Evolutionary conservation across 2,797 vertebrate genomes (phyloP).

Genomic region (Pelobates cultripes): DNA sequence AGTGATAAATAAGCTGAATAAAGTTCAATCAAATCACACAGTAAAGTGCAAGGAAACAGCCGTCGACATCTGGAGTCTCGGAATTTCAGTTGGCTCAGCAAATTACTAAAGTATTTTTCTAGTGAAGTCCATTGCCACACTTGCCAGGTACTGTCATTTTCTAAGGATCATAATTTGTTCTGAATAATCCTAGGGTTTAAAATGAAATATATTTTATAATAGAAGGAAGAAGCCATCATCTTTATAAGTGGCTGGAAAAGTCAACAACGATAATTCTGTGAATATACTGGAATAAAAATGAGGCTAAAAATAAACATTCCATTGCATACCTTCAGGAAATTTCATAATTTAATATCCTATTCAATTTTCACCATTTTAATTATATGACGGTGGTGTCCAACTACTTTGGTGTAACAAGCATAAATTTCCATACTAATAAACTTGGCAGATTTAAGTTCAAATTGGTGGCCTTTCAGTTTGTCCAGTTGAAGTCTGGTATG

Average conservation of each 20-base stretch:
- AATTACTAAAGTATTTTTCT: slow-evolving; percentile 2
- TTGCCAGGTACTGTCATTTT: slow-evolving; percentile 18
- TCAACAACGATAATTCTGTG: background rate
- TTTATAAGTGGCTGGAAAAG: slow-evolving; percentile 1
- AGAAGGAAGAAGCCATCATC: background rate
- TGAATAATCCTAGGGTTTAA: slow-evolving; percentile 12
- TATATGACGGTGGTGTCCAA: too few species aligned
- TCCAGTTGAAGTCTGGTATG: too few species aligned
- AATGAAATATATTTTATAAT: background rate
- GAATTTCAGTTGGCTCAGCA: slow-evolving; percentile 22
- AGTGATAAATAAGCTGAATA: slow-evolving; percentile 34
- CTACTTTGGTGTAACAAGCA: too few species aligned
- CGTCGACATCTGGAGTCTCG: slow-evolving; percentile 23
- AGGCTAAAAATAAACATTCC: background rate
- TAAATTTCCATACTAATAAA: too few species aligned
- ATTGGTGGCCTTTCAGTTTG: too few species aligned
- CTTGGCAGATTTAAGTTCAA: too few species aligned
- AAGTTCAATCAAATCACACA: slow-evolving; percentile 18
- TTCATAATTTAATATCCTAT: too few species aligned
- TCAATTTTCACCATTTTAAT: too few species aligned
- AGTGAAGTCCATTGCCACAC: slow-evolving; percentile 6
- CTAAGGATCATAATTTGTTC: slow-evolving; percentile 6
- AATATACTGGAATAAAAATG: slow-evolving; percentile 2
- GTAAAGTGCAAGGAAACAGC: slow-evolving; percentile 23
- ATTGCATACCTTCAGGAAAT: too few species aligned